phyloP scores from a whole-genome alignment of 2,888 invertebrate genomes.

The Plagodis pulveraria region DNA sequence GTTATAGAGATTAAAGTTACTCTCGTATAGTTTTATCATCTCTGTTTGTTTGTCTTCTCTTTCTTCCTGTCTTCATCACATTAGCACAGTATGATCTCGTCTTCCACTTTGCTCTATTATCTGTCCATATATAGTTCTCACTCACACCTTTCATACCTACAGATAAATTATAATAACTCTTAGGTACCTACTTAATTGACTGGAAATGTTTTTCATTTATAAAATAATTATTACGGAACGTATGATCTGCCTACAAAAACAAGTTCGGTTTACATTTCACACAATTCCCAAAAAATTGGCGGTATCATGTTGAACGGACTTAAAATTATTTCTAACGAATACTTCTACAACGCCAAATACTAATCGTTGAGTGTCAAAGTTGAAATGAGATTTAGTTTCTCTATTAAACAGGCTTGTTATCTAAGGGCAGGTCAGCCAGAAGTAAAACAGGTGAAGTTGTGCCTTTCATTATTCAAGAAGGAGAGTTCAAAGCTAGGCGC shows the following conservation, averaged over 20 bases:
- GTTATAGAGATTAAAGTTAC: no score
- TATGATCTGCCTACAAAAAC: not conserved
- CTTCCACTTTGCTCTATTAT: no score
- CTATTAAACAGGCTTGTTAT: slow-evolving; percentile 4
- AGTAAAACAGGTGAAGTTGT: slow-evolving; percentile 6
- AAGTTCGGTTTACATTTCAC: not conserved
- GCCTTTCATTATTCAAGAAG: slow-evolving; percentile 9
- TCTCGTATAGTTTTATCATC: no score
- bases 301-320: not conserved
- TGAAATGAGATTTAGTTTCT: slow-evolving; percentile 13
- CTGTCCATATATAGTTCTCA: no score
- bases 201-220: no score
- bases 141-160: no score
- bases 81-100: no score
- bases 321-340: slow-evolving; percentile 8
- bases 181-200: no score
- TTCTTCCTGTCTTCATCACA: no score
- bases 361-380: slow-evolving; percentile 6
- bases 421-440: not conserved
- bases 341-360: not conserved
- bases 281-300: not conserved
- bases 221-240: no score
- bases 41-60: no score
- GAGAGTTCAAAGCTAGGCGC: slow-evolving; percentile 7
- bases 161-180: no score